phyloP scores from a whole-genome alignment of 2,113 vertebrate species.

The Harpagus bidentatus region DNA sequence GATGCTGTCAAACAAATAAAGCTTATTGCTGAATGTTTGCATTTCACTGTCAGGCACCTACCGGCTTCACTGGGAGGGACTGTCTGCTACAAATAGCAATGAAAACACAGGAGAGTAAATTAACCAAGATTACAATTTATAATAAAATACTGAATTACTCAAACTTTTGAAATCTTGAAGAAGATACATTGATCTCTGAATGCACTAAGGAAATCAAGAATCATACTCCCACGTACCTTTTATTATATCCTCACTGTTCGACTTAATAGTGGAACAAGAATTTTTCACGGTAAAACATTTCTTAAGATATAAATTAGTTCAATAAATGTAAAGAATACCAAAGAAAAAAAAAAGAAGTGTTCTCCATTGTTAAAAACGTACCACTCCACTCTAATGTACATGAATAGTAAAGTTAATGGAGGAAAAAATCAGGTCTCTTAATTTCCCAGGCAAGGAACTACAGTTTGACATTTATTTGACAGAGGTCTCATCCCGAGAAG shows the following conservation, averaged over 20 bases:
- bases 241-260: background rate
- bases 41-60: background rate
- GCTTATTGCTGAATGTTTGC: slow-evolving; percentile 1
- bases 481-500: background rate
- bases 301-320: background rate
- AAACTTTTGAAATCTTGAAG: background rate
- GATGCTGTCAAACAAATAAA: slow-evolving; percentile 14
- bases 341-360: background rate
- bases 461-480: slow-evolving; percentile 2
- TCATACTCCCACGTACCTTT: background rate
- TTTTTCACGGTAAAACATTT: slow-evolving; percentile 5
- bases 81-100: background rate
- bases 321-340: background rate
- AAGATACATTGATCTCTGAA: background rate
- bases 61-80: background rate
- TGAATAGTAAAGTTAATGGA: background rate
- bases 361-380: background rate
- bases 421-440: background rate
- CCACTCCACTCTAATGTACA: background rate
- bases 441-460: slow-evolving; percentile 4
- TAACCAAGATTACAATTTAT: slow-evolving; percentile 1
- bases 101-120: slow-evolving; percentile 21
- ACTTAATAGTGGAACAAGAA: background rate
- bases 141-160: background rate
- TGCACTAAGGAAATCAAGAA: slow-evolving; percentile 11